A percentile compares a stretch with the other conserved stretches of the same genome.
phyloP scores from a whole-genome alignment of 2,797 vertebrate genomes.

The Labeo calbasu region DNA sequence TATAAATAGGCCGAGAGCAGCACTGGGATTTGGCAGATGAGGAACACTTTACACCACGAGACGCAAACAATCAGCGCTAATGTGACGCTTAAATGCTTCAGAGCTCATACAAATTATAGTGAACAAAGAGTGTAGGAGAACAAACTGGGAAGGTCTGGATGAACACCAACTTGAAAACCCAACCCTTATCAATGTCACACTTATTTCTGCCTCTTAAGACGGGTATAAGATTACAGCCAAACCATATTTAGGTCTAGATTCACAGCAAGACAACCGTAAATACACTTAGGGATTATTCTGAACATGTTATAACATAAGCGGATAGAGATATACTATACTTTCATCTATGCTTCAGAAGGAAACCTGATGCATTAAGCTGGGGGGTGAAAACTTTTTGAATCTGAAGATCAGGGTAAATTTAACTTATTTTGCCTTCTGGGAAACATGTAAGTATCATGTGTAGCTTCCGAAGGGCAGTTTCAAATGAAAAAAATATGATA shows the following conservation, averaged over 20 bases:
- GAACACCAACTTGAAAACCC: constrained; percentile 42
- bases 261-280: background rate
- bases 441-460: no score
- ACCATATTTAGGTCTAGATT: constrained; percentile 55
- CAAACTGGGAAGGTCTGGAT: constrained; percentile 34
- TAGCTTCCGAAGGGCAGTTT: no score
- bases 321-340: background rate
- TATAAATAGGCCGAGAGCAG: constrained; percentile 71
- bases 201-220: background rate
- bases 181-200: constrained; percentile 18
- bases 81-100: constrained; percentile 60
- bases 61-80: constrained; percentile 59
- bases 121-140: constrained; percentile 32
- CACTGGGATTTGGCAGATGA: constrained; percentile 57
- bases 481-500: no score
- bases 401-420: no score
- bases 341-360: background rate
- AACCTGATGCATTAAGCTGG: no score
- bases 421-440: no score
- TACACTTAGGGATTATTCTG: background rate
- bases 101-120: constrained; percentile 34
- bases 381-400: no score
- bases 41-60: constrained; percentile 52
- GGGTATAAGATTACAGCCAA: constrained; percentile 60
- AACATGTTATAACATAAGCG: background rate